Evolutionary conservation across 2,113 vertebrate species (phyloP).

Genomic region (Syrmaticus mikado): DNA sequence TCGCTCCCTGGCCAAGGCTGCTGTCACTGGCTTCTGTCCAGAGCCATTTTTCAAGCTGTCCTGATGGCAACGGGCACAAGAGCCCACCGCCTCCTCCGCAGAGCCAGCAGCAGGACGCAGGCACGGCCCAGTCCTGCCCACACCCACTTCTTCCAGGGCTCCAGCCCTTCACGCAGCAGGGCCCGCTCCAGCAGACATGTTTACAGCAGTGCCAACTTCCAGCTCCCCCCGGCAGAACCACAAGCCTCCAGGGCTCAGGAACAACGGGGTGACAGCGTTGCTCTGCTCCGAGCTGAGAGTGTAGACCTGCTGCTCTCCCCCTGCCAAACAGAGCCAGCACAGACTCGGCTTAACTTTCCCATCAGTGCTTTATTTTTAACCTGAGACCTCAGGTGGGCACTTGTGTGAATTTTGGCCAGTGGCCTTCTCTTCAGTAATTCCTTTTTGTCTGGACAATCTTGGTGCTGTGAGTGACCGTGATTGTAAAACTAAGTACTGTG

Average conservation of each 20-base stretch:
- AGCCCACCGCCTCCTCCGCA: neutral
- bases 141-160: neutral
- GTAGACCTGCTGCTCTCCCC: neutral
- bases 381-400: slow-evolving; percentile 24
- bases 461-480: slow-evolving; percentile 74
- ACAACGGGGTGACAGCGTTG: neutral
- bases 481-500: slow-evolving; percentile 71
- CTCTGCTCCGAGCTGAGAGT: neutral
- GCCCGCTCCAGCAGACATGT: slow-evolving; percentile 11
- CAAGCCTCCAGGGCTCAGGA: neutral
- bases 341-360: slow-evolving; percentile 9
- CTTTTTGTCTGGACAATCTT: slow-evolving; percentile 69
- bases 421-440: slow-evolving; percentile 45
- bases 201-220: slow-evolving; percentile 37
- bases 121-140: neutral
- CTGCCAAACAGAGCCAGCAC: fast-evolving
- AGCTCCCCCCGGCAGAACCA: neutral
- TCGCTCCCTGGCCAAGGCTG: slow-evolving; percentile 10
- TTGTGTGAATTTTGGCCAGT: slow-evolving; percentile 64
- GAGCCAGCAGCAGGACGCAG: neutral
- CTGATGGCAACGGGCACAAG: neutral
- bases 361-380: slow-evolving; percentile 68
- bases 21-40: neutral
- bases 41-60: neutral
- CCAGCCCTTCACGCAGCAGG: neutral